phyloP scores from a whole-genome alignment of 1,140 invertebrate species.

The Drosophila equinoxialis region DNA sequence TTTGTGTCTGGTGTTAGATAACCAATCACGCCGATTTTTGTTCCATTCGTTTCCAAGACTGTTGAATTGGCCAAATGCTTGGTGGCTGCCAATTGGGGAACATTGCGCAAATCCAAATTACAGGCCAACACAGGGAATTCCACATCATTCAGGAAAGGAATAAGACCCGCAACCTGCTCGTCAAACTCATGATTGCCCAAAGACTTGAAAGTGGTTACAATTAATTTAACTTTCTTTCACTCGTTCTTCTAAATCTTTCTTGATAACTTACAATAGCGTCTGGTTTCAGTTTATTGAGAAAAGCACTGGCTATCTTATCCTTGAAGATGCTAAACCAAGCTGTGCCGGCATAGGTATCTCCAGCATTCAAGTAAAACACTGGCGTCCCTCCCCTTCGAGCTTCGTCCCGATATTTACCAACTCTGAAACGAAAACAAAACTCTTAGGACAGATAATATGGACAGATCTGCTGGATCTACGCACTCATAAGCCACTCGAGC shows the following conservation, averaged over 20 bases:
- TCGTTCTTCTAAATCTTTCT: conserved; percentile 73
- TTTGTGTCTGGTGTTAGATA: conserved; percentile 94
- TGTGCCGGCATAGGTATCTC: conserved; percentile 95
- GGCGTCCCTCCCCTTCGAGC: conserved; percentile 84
- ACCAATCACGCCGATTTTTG: conserved; percentile 92
- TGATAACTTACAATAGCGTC: conserved; percentile 89
- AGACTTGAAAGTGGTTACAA: conserved; percentile 85
- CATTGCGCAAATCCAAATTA: conserved; percentile 89
- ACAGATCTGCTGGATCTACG: conserved; percentile 51
- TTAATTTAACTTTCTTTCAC: background rate
- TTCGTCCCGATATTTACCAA: conserved; percentile 85
- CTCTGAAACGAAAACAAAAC: conserved; percentile 63
- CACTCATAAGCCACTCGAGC: conserved; percentile 88
- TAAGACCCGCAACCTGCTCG: conserved; percentile 88
- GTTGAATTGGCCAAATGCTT: conserved; percentile 86
- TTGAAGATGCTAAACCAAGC: conserved; percentile 91
- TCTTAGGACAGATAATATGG: background rate
- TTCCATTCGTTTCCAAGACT: conserved; percentile 86
- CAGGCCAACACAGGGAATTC: conserved; percentile 89
- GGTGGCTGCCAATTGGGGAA: conserved; percentile 85
- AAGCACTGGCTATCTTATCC: conserved; percentile 89
- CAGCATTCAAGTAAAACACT: conserved; percentile 91
- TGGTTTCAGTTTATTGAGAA: conserved; percentile 90
- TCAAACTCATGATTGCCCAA: conserved; percentile 98
- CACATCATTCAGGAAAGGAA: conserved; percentile 89